Base-by-base conservation (phyloP, 2,888 invertebrate species). In the Lasioglossum leucozonium region DNA sequence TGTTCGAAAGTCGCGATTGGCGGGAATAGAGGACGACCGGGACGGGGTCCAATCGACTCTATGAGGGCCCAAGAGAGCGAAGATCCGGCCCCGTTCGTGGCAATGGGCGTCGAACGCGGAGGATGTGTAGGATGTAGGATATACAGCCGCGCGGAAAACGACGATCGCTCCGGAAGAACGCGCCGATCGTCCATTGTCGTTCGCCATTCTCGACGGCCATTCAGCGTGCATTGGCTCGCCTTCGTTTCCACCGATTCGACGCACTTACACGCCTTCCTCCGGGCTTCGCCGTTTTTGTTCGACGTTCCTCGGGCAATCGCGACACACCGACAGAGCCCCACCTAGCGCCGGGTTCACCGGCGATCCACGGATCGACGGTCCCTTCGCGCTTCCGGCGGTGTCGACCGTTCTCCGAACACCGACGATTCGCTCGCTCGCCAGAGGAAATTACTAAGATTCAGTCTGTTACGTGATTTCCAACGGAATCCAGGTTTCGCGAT, bases 41-140 rank as follows among this genome's bases (percentile, higher is more conserved):
- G 78, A 71, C 77, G 82, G 84, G 89, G 88, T 90, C 91, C 91
- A 91, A 90, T 91, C 91, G 85, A 88, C 86, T 88, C 73, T 47
- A 77, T 88, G 86, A 90, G 89, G 91, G 91, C 92, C 91, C 93
- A 92, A 55, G 90, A 83, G 89, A 94, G 90, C 94, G 93, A 93
- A 94, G 94, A 94, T 94, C 94, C 94, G 94, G 94, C 92, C 91
- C 89, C 90, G 88, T 91, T 92, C 90, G 86, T 76, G 71, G 83
- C 77, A 88, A 90, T 88, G 81, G 86, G 77, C 87, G 78, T 77
- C 11, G 37, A 37, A 40, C n/a, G 40, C 6, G 55, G n/a, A 55
- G n/a, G 55, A 55, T n/a, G 55, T 55, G 55, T 55, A 55, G n/a
- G 55, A 55, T 55, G 55, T 55, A 55, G 55, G 55, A 55, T 55